These are phyloP conservation scores for Drosophila bifasciata DNA, from an alignment of 1,140 invertebrate genomes.

Conservation along the genomic window DNA sequence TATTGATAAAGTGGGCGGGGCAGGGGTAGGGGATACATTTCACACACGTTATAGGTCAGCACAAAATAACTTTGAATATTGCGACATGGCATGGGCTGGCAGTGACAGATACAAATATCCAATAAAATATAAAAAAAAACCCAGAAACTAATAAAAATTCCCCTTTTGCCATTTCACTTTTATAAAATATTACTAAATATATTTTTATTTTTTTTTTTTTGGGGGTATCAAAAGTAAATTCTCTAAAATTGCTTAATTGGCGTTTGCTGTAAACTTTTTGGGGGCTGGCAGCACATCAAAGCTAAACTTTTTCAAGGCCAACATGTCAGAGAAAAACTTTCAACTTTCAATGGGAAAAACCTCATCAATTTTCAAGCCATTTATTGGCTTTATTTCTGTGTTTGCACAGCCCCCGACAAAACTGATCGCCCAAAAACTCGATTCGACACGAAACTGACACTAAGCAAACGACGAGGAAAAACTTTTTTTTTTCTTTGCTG, in stretches of 20 bases:
- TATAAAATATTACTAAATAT: conserved; percentile 11
- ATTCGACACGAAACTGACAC: conserved; percentile 28
- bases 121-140: conserved; percentile 18
- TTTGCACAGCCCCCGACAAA: conserved; percentile 37
- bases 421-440: conserved; percentile 19
- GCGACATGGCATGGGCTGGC: conserved; percentile 17
- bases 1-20: too few relatives aligned
- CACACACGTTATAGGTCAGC: conserved; percentile 2
- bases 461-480: conserved; percentile 13
- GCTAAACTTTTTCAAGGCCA: conserved; percentile 28
- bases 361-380: conserved; percentile 63
- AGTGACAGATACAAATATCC: conserved; percentile 3
- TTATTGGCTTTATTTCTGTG: conserved; percentile 78
- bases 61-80: conserved; percentile 12
- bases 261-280: conserved; percentile 7
- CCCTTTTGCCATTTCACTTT: background rate
- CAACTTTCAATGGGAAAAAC: conserved; percentile 37
- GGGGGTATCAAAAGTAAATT: conserved; percentile 10
- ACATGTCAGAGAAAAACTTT: conserved; percentile 23
- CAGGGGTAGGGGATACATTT: too few relatives aligned
- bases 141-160: conserved; percentile 1
- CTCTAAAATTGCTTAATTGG: conserved; percentile 8
- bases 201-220: background rate
- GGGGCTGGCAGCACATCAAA: conserved; percentile 3
- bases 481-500: conserved; percentile 56